These are phyloP conservation scores for Callaeas wilsoni DNA, from an alignment of 2,113 vertebrate species.

Conservation along the genomic window DNA sequence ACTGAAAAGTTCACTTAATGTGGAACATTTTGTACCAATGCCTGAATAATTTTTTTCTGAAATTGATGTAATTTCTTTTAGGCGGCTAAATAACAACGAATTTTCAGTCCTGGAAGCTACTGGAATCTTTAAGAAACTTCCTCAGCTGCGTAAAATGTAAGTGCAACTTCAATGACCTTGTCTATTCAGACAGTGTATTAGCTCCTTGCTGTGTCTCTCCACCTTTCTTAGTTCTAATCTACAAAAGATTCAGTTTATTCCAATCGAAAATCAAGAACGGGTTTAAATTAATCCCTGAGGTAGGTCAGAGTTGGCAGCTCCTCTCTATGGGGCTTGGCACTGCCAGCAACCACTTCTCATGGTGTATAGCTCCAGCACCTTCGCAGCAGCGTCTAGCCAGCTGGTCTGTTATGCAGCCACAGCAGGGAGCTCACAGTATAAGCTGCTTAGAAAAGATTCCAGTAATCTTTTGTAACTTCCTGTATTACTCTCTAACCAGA, in stretches of 20 bases:
- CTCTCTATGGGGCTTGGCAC: background rate
- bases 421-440: conserved; percentile 17
- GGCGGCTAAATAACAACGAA: conserved; percentile 97
- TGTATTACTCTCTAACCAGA: conserved; percentile 21
- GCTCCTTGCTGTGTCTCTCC: background rate
- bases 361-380: background rate
- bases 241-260: background rate
- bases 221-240: background rate
- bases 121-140: conserved; percentile 96
- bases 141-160: conserved; percentile 97
- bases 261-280: background rate
- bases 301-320: background rate
- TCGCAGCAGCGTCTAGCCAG: background rate
- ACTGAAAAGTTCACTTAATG: background rate
- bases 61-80: conserved; percentile 48
- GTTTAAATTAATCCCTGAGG: background rate
- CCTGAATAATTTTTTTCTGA: background rate
- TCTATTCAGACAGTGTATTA: background rate
- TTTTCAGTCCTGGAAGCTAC: conserved; percentile 96
- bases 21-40: background rate
- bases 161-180: conserved; percentile 40
- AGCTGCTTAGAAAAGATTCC: conserved; percentile 14
- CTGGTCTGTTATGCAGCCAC: conserved; percentile 5
- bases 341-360: background rate
- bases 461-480: conserved; percentile 55